A percentile compares a stretch with the other conserved stretches of the same genome.
phyloP scores from a whole-genome alignment of 2,113 vertebrate species.

The Carollia perspicillata region DNA sequence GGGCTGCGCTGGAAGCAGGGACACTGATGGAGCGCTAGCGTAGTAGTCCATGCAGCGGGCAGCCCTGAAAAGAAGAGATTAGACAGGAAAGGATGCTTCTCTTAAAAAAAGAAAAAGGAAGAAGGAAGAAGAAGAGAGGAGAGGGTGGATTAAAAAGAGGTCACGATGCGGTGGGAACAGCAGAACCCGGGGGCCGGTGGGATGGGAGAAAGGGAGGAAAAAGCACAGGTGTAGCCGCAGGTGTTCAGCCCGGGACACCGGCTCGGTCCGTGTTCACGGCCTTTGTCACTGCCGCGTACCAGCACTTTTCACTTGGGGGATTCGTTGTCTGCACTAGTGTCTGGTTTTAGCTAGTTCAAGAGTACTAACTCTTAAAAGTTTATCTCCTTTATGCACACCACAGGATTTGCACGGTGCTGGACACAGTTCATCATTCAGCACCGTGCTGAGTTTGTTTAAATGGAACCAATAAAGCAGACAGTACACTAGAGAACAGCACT shows the following conservation, averaged over 20 bases:
- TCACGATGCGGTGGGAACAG: background rate
- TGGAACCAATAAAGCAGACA: background rate
- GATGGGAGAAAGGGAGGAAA: background rate
- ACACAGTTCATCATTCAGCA: background rate
- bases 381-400: background rate
- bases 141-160: background rate
- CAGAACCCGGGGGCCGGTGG: background rate
- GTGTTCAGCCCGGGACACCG: background rate
- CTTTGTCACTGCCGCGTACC: background rate
- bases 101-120: background rate
- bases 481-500: background rate
- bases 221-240: too few species aligned
- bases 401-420: background rate
- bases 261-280: background rate
- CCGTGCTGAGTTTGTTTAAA: slow-evolving; percentile 2
- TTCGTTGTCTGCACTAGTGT: background rate
- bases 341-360: background rate
- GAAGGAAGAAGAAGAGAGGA: background rate
- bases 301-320: background rate
- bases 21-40: background rate
- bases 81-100: background rate
- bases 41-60: background rate
- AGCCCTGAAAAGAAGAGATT: background rate
- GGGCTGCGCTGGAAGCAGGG: background rate
- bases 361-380: background rate